Evolutionary conservation across 2,797 vertebrate genomes (phyloP).

Genomic region (Anas flavirostris): DNA sequence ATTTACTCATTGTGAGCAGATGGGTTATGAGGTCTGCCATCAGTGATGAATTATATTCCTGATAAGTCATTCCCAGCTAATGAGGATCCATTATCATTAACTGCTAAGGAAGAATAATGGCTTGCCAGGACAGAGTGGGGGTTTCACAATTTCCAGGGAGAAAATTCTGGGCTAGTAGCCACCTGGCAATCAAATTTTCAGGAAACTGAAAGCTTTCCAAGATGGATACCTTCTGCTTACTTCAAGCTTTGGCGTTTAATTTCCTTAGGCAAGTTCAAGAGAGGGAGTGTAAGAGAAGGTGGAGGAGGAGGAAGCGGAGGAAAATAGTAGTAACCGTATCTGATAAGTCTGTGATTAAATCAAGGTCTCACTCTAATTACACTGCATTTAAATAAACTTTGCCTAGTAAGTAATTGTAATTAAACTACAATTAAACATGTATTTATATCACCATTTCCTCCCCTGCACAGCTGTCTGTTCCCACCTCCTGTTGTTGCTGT

Average conservation of each 20-base stretch:
- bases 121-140: constrained; percentile 20
- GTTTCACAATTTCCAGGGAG: constrained; percentile 14
- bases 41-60: constrained; percentile 68
- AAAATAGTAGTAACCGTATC: constrained; percentile 63
- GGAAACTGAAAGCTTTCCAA: constrained; percentile 24
- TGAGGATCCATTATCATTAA: constrained; percentile 69
- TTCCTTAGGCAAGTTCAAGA: constrained; percentile 3
- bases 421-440: constrained; percentile 83
- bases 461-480: constrained; percentile 74
- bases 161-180: constrained; percentile 29
- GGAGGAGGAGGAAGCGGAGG: neutral
- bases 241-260: neutral
- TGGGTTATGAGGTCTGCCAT: constrained; percentile 72
- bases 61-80: constrained; percentile 73
- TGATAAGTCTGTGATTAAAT: constrained; percentile 82
- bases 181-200: constrained; percentile 33
- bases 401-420: constrained; percentile 82
- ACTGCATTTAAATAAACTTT: constrained; percentile 81
- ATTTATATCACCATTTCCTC: constrained; percentile 80
- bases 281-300: neutral
- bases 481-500: constrained; percentile 67
- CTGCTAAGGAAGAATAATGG: constrained; percentile 37
- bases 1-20: constrained; percentile 65
- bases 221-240: neutral
- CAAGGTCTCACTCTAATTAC: constrained; percentile 81